Base-by-base conservation (phyloP, 2,888 invertebrate genomes). In the Cryptocheilus praepositus region DNA sequence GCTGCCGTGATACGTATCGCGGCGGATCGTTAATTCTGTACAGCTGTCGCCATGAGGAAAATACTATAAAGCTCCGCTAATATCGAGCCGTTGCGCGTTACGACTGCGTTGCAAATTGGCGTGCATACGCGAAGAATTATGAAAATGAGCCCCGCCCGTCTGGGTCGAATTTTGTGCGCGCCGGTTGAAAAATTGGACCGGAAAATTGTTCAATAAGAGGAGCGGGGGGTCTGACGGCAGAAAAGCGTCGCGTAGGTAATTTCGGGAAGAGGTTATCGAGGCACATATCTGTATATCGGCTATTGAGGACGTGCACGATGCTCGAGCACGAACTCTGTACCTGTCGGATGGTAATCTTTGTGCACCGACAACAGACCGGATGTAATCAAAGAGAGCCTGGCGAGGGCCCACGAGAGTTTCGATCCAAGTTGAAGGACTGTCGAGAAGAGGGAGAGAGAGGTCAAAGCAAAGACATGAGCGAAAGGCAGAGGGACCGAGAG, bases 301-400 rank as follows among this genome's bases (percentile, higher is more conserved):
- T 36, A 36, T 36, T 11, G 36, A 36, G 36, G 8, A 36, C 36
- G 36, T 36, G 36, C 16, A 49, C 49, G 49, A 49, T 19, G 49
- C 49, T 16, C 19, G 19, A 19, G 49, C 49, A 19, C 52, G 52
- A 19, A 21, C 52, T 21, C 19, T 11, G 19, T 22, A 53, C 56
- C 56, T 49, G 59, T 49, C 59, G 16, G 59, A 46, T 15, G 36
- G 28, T 59, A 59, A 59, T 59, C 59, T 59, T 59, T 57, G 22
- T 25, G 46, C 59, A 16, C 46, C 49, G 59, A 49, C 46, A 59
- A 36, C 22, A 22, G 25, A 59, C 59, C 59, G 59, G 59, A 59
- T 59, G 59, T 36, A 59, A 59, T 59, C 59, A 59, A 25, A 28
- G 49, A 21, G 56, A 44, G 46, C 21, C n/a, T 28, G 46, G 59